phyloP scores from a whole-genome alignment of 2,888 invertebrate species.

The Hypolimnas misippus region DNA sequence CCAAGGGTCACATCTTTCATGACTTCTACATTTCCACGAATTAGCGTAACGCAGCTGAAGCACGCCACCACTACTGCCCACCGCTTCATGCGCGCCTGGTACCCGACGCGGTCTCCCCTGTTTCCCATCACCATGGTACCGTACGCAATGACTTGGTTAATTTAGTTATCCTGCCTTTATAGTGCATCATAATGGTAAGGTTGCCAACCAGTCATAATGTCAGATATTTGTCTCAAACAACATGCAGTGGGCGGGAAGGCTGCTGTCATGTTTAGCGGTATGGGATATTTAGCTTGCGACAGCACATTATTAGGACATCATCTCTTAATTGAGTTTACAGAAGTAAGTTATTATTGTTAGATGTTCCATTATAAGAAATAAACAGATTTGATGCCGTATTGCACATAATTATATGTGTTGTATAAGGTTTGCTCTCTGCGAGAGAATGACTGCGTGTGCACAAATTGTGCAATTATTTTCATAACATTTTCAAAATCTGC shows the following conservation, averaged over 20 bases:
- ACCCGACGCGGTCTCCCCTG: neutral
- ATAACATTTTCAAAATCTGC: neutral
- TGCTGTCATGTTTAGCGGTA: conserved; percentile 5
- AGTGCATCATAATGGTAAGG: neutral
- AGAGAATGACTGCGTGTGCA: no score
- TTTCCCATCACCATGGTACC: neutral
- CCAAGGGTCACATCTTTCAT: conserved; percentile 78
- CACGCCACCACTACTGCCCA: conserved; percentile 37
- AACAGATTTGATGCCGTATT: no score
- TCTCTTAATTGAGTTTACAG: conserved; percentile 14
- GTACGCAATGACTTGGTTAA: conserved; percentile 7
- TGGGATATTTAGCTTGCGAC: neutral
- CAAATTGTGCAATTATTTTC: no score
- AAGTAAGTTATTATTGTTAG: neutral
- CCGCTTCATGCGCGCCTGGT: conserved; percentile 34
- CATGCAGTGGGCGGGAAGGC: conserved; percentile 18
- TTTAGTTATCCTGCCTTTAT: neutral
- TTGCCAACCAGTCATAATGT: neutral
- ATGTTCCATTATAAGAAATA: neutral
- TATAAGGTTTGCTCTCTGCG: neutral
- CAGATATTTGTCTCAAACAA: conserved; percentile 9
- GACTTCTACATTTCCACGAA: conserved; percentile 54
- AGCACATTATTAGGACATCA: conserved; percentile 1
- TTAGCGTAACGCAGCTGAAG: conserved; percentile 23
- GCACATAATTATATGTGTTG: neutral